These are phyloP conservation scores for Passer montanus DNA, from an alignment of 2,113 vertebrate genomes.

Conservation along the genomic window DNA sequence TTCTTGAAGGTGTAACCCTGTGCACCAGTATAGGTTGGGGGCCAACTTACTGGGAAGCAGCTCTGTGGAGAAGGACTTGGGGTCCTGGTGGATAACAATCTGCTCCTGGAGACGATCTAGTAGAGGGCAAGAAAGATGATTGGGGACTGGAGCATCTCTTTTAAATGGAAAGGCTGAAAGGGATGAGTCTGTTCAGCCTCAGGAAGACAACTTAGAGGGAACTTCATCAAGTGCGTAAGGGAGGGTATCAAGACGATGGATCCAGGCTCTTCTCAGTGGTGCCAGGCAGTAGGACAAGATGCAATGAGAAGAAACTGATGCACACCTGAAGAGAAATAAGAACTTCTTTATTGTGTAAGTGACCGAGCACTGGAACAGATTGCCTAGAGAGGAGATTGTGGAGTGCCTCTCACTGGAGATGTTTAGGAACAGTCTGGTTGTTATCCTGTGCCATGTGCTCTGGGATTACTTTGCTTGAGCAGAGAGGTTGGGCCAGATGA, in stretches of 20 bases:
- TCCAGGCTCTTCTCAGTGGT: neutral
- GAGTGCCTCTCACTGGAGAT: neutral
- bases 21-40: neutral
- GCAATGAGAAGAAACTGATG: neutral
- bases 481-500: neutral
- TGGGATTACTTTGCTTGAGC: neutral
- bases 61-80: neutral
- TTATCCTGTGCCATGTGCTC: neutral
- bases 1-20: neutral
- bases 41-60: neutral
- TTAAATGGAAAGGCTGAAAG: neutral
- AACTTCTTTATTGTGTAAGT: neutral
- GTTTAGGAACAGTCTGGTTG: neutral
- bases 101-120: neutral
- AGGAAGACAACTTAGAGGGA: neutral
- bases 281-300: neutral
- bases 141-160: neutral
- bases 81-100: neutral
- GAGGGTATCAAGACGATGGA: neutral
- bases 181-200: neutral
- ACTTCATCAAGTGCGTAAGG: neutral
- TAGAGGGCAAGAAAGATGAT: neutral
- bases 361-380: accelerated
- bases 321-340: neutral
- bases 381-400: neutral